These are phyloP conservation scores for Bradypus variegatus DNA, from an alignment of 2,797 vertebrate genomes.

Conservation along the genomic window DNA sequence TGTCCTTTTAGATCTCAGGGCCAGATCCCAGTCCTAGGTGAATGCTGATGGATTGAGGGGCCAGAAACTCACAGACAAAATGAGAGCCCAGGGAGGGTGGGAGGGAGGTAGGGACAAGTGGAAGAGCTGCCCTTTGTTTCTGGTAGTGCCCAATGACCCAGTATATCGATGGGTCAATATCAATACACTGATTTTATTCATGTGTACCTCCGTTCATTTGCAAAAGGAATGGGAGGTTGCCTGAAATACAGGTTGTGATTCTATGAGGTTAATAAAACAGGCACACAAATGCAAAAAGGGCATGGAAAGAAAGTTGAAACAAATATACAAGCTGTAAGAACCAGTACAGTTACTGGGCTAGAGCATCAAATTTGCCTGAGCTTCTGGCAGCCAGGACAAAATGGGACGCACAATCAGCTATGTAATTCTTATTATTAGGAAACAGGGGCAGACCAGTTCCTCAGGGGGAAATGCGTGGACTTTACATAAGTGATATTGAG, in stretches of 20 bases:
- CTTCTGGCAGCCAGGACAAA: not conserved
- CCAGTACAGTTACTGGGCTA: fast-evolving
- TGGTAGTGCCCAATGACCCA: no score
- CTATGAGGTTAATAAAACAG: no score
- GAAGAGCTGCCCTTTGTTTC: not conserved
- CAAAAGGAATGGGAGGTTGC: no score
- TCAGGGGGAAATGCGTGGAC: fast-evolving
- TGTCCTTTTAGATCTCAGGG: not conserved
- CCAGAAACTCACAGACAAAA: not conserved
- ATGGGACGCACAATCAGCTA: not conserved
- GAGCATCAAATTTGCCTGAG: not conserved
- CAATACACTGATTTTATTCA: not conserved
- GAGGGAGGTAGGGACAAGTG: not conserved
- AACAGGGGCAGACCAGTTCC: not conserved
- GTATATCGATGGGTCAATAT: not conserved
- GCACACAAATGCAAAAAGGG: not conserved
- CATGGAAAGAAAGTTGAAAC: not conserved
- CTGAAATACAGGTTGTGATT: not conserved
- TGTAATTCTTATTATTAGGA: not conserved
- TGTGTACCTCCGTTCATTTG: not conserved
- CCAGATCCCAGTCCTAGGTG: not conserved
- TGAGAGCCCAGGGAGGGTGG: not conserved
- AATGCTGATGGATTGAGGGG: not conserved
- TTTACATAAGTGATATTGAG: fast-evolving
- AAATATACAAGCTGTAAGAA: fast-evolving